Evolutionary conservation across 2,888 invertebrate species (phyloP).

Genomic region (Tetragonula carbonaria): DNA sequence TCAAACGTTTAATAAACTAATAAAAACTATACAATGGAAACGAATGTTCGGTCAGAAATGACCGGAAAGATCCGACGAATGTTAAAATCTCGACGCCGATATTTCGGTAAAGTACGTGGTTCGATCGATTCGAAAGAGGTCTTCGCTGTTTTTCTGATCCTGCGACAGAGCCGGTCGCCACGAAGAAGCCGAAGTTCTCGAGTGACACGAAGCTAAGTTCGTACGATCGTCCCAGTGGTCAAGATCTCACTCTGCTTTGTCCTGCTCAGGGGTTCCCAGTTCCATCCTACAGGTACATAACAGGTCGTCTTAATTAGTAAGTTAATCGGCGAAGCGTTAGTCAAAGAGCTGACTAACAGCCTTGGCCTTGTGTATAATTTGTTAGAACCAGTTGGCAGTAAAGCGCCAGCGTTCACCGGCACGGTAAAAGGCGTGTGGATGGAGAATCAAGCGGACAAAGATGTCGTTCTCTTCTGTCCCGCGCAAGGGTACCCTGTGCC

Average conservation of each 20-base stretch:
- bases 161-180: slow-evolving; percentile 65
- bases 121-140: too few species aligned
- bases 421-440: slow-evolving; percentile 84
- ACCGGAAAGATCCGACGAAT: too few species aligned
- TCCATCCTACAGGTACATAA: slow-evolving; percentile 85
- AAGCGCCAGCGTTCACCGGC: slow-evolving; percentile 86
- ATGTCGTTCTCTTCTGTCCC: slow-evolving; percentile 88
- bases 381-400: slow-evolving; percentile 86
- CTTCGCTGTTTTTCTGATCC: slow-evolving; percentile 27
- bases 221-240: slow-evolving; percentile 86
- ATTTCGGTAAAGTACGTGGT: too few species aligned
- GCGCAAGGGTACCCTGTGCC: slow-evolving; percentile 91
- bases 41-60: too few species aligned
- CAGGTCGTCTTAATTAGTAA: neutral
- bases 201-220: slow-evolving; percentile 88
- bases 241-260: slow-evolving; percentile 89
- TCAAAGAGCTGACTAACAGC: slow-evolving; percentile 54
- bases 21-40: too few species aligned
- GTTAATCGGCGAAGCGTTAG: slow-evolving; percentile 40
- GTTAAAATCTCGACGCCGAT: too few species aligned
- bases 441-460: slow-evolving; percentile 64
- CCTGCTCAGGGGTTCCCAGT: slow-evolving; percentile 90
- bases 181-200: slow-evolving; percentile 87
- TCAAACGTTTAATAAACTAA: too few species aligned
- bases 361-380: slow-evolving; percentile 60